Conservation (phyloP, 2,888 invertebrate genomes). For the Hipparchia sbordonii region DNA sequence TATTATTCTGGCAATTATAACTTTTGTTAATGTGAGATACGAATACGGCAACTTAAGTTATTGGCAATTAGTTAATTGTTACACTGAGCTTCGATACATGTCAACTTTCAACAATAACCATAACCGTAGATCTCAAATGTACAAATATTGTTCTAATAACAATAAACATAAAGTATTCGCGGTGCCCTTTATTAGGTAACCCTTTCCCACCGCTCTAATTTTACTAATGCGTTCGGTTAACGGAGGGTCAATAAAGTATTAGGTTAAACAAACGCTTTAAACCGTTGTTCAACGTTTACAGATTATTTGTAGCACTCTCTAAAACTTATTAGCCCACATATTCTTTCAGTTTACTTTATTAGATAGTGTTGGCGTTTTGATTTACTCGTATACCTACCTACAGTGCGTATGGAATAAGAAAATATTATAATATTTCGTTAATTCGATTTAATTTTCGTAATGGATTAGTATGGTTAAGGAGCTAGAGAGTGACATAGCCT, state of each 20-base stretch:
- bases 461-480: no score
- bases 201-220: conserved; percentile 83
- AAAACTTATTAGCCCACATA: conserved; percentile 13
- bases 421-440: no score
- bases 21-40: background rate
- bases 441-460: no score
- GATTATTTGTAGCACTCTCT: conserved; percentile 53
- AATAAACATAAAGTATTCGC: conserved; percentile 76
- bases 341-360: background rate
- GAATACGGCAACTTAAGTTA: conserved; percentile 22
- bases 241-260: conserved; percentile 69
- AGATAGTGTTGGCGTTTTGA: background rate
- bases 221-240: conserved; percentile 75
- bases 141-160: conserved; percentile 83
- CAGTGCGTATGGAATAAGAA: no score
- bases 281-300: conserved; percentile 68
- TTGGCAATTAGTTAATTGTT: conserved; percentile 22
- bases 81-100: conserved; percentile 28
- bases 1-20: background rate
- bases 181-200: conserved; percentile 54
- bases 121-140: conserved; percentile 75
- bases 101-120: conserved; percentile 60
- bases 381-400: no score
- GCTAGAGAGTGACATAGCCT: no score
- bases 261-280: conserved; percentile 69